Conservation (phyloP, 2,797 vertebrate species). For the Xerus rutilus region DNA sequence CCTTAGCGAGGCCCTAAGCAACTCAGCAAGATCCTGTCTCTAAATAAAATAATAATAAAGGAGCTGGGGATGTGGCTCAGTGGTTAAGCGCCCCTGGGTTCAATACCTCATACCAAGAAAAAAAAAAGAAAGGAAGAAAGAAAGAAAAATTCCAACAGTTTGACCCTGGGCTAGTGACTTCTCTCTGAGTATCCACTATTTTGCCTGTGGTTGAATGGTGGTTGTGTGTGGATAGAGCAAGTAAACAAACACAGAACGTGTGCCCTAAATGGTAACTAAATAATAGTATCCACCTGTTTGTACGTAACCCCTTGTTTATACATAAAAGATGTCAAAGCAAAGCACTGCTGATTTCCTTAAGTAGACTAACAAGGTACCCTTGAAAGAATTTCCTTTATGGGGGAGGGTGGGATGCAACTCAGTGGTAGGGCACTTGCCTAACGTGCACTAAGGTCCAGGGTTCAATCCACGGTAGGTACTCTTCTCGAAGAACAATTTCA, state of each 20-base stretch:
- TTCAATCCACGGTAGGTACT: no score
- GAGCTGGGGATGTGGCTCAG: no score
- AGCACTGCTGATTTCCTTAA: background rate
- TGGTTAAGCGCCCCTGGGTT: no score
- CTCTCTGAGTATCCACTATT: background rate
- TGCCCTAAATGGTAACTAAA: background rate
- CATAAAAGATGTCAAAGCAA: background rate
- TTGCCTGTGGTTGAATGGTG: background rate
- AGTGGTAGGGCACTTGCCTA: no score
- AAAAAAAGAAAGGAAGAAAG: no score
- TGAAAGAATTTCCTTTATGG: background rate
- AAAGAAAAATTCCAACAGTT: background rate
- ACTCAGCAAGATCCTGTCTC: no score
- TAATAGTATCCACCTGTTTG: background rate
- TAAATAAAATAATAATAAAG: no score
- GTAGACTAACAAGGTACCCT: background rate
- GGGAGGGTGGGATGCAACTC: no score
- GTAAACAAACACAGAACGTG: background rate
- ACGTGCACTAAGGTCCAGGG: no score
- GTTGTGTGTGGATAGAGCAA: background rate
- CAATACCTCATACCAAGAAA: background rate
- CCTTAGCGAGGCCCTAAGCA: no score
- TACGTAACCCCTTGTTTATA: background rate
- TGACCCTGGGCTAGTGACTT: background rate
- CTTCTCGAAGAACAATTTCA: background rate